Evolutionary conservation across 2,888 invertebrate species (phyloP).

Genomic region (Lochmaea crataegi): DNA sequence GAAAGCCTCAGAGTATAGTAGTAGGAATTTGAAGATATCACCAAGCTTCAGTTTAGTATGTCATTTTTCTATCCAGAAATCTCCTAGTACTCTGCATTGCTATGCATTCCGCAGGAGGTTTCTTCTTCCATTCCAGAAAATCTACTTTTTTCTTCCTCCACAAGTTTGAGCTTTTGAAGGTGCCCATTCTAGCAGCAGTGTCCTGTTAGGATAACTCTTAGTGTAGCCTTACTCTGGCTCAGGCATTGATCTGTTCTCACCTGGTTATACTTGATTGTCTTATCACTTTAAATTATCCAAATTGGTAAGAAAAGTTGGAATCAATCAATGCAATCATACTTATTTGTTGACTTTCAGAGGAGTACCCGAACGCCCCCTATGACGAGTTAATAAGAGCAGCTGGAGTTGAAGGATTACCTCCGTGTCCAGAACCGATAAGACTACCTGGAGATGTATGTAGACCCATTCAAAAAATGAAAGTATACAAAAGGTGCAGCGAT

Average conservation of each 20-base stretch:
- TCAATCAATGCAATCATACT: neutral
- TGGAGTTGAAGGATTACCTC: slow-evolving; percentile 68
- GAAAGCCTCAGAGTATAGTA: too few relatives aligned
- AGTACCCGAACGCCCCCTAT: slow-evolving; percentile 70
- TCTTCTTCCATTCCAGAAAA: too few relatives aligned
- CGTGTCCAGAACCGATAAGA: slow-evolving; percentile 70
- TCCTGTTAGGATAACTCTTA: too few relatives aligned
- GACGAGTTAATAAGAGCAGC: slow-evolving; percentile 70
- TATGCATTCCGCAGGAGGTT: too few relatives aligned
- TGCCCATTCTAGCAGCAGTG: too few relatives aligned
- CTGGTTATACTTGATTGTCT: neutral
- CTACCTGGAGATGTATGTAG: slow-evolving; percentile 72
- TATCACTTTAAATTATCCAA: neutral
- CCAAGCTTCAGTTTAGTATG: too few relatives aligned
- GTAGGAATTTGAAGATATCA: too few relatives aligned
- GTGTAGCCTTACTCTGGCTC: too few relatives aligned
- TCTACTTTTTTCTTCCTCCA: too few relatives aligned
- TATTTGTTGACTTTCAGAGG: slow-evolving; percentile 55
- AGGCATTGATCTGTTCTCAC: too few relatives aligned
- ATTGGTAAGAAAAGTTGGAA: neutral
- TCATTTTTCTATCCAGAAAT: too few relatives aligned
- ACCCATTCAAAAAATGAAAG: slow-evolving; percentile 65
- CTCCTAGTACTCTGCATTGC: too few relatives aligned
- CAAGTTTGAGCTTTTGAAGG: neutral
- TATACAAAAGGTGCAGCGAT: slow-evolving; percentile 53